Evolutionary conservation across 2,113 vertebrate genomes (phyloP), one percentile per base, ranked within the genome.

Genomic region (Rhegmatorhina hoffmannsi): DNA sequence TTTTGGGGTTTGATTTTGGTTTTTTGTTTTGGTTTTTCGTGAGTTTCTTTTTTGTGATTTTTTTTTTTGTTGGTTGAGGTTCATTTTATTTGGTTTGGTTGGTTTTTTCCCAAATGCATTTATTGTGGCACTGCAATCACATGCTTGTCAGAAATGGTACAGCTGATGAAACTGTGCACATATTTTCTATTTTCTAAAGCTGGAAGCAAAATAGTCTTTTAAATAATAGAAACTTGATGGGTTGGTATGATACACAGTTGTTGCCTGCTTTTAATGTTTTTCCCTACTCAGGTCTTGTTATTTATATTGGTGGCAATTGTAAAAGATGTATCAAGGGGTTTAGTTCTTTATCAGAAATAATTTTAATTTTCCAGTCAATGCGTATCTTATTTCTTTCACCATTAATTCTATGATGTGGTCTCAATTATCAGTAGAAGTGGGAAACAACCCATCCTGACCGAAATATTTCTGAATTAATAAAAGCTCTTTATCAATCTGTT

Each of bases 331-430:
- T 92, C 67, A 97, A 97, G 60, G 87, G n/a, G 55, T 97, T 96
- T 79, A 87, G 82, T 84, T 95, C 94, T 96, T 95, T 95, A 97
- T 96, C 94, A 97, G 97, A 97, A 98, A 98, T 96, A 97, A 97
- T 97, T 97, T 97, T 96, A 77, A 97, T 98, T 98, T 98, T 98
- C 97, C 97, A 98, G 95, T 97, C 97, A 98, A 98, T 97, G 97
- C 94, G 50, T 98, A 97, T 97, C 97, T 97, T 98, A 98, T 98
- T 98, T 98, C 95, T 98, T 97, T 97, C 98, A 97, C 94, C 97
- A 98, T 98, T 98, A 98, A 98, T 98, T 98, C 98, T 97, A 92
- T 96, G 97, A 93, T 94, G 92, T 94, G 90, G 95, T 97, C 96
- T 97, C 97, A 97, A 97, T 97, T 92, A 97, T 92, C 64, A 82